A percentile compares a stretch with the other conserved stretches of the same genome.
Conservation (phyloP, 2,888 invertebrate species). For the Tetanocera ferruginea region DNA sequence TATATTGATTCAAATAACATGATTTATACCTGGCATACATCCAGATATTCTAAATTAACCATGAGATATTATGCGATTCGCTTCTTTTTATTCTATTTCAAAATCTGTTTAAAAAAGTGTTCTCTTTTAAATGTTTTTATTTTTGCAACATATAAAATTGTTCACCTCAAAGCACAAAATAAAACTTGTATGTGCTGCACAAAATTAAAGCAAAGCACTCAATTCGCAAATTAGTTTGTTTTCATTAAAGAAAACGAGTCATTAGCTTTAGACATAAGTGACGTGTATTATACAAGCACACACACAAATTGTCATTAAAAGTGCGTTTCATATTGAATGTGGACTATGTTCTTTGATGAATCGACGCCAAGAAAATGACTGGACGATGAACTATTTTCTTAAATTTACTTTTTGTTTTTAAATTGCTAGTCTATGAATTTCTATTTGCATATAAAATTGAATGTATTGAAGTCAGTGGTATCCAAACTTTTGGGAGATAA, state of each 20-base stretch:
- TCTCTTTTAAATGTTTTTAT: neutral
- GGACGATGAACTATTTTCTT: neutral
- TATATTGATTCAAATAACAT: too few relatives aligned
- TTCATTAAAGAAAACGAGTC: neutral
- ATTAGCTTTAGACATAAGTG: neutral
- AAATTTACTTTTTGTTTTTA: too few relatives aligned
- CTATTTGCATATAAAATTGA: too few relatives aligned
- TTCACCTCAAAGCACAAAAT: neutral
- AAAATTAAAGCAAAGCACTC: neutral
- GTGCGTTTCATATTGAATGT: neutral
- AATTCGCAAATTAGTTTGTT: neutral
- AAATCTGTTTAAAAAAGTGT: neutral
- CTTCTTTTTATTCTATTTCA: neutral
- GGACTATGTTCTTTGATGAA: neutral
- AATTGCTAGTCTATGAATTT: too few relatives aligned
- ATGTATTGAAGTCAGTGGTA: too few relatives aligned
- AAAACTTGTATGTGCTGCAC: neutral
- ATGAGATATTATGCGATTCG: neutral
- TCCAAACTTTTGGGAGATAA: too few relatives aligned
- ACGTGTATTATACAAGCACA: neutral
- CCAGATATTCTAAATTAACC: neutral
- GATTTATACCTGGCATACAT: conserved; percentile 5
- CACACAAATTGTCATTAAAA: neutral
- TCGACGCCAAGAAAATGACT: conserved; percentile 1
- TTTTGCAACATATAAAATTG: neutral